Conservation (phyloP, 2,113 vertebrate species). For the Corapipo altera region DNA sequence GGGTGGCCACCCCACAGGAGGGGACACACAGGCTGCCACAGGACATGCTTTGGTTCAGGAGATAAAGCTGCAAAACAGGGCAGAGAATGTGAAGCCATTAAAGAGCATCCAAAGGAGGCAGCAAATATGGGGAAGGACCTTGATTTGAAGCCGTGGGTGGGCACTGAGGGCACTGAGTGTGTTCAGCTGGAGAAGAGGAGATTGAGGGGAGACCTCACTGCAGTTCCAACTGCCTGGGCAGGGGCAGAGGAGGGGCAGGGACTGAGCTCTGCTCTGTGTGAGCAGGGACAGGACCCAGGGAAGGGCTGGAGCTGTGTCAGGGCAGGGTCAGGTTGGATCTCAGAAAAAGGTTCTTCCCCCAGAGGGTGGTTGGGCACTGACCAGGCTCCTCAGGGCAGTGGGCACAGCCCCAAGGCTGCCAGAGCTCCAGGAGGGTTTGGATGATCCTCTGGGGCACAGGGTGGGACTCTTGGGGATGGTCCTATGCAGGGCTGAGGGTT, state of each 20-base stretch:
- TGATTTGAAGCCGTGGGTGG: too few relatives aligned
- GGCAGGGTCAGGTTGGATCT: background rate
- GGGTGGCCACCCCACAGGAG: background rate
- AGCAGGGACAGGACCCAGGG: background rate
- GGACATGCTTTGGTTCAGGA: background rate
- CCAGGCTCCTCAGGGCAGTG: background rate
- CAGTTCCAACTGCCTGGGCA: background rate
- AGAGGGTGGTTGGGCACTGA: background rate
- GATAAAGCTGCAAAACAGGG: too few relatives aligned
- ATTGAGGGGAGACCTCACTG: background rate
- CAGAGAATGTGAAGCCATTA: background rate
- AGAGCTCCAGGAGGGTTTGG: background rate
- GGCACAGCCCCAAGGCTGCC: background rate
- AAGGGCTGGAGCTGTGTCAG: background rate
- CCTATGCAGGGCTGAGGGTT: background rate
- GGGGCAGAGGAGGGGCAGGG: background rate
- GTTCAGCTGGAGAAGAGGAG: background rate
- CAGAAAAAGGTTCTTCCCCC: background rate
- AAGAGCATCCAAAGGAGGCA: background rate
- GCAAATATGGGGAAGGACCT: too few relatives aligned
- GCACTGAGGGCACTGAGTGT: background rate
- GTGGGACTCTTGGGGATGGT: background rate
- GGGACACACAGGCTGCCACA: background rate
- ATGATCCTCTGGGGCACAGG: background rate
- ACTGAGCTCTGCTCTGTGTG: background rate